Conservation (phyloP, 2,797 vertebrate species). For the Gallirallus australis region DNA sequence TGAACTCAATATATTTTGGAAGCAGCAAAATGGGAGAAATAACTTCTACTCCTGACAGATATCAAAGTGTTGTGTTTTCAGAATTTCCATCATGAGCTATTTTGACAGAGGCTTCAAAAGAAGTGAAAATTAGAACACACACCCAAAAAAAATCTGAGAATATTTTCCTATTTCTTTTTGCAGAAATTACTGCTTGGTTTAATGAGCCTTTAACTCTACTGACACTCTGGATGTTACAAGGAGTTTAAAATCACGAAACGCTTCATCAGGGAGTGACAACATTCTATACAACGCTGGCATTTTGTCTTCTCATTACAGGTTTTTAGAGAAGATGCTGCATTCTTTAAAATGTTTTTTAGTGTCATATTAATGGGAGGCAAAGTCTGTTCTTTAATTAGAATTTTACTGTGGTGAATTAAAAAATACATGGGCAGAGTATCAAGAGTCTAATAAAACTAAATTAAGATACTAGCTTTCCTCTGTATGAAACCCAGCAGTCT, state of each 20-base stretch:
- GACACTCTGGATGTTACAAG: conserved; percentile 40
- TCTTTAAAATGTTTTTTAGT: conserved; percentile 45
- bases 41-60: conserved; percentile 49
- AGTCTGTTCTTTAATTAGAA: conserved; percentile 73
- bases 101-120: conserved; percentile 67
- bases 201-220: conserved; percentile 60
- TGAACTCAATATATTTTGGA: conserved; percentile 52
- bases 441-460: conserved; percentile 70
- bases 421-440: conserved; percentile 69
- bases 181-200: conserved; percentile 54
- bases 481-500: conserved; percentile 53
- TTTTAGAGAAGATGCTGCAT: conserved; percentile 49
- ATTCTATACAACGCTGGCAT: not conserved
- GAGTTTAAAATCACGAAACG: conserved; percentile 47
- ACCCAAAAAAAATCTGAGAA: not conserved
- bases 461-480: conserved; percentile 57
- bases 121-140: conserved; percentile 64
- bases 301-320: conserved; percentile 43
- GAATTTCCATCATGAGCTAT: conserved; percentile 47
- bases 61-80: conserved; percentile 8
- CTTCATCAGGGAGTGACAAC: conserved; percentile 61
- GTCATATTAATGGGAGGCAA: conserved; percentile 66
- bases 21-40: conserved; percentile 22
- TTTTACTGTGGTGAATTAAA: conserved; percentile 72
- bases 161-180: conserved; percentile 49